phyloP scores from a whole-genome alignment of 2,113 vertebrate species.

The Climacteris rufus region DNA sequence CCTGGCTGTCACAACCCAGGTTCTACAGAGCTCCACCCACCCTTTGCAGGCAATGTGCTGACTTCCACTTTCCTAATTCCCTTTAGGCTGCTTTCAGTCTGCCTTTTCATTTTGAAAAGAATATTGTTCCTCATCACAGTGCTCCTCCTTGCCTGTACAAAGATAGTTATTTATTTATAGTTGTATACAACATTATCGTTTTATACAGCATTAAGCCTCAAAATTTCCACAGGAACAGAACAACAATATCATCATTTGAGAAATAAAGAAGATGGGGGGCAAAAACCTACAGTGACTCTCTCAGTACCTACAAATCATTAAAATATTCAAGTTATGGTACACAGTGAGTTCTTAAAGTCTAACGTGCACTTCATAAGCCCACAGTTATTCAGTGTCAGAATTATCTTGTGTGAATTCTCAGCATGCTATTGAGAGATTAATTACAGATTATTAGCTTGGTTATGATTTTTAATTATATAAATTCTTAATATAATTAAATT shows the following conservation, averaged over 20 bases:
- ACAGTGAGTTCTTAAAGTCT: neutral
- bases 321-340: neutral
- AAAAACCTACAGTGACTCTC: neutral
- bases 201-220: neutral
- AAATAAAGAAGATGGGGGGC: neutral
- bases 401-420: neutral
- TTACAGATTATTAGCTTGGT: neutral
- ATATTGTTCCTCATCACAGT: neutral
- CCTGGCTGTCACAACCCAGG: rapidly evolving
- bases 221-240: neutral
- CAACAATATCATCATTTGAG: neutral
- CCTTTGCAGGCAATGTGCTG: neutral
- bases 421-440: neutral
- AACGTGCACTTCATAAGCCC: neutral
- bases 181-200: neutral
- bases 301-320: neutral
- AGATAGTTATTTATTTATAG: neutral
- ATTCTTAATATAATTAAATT: neutral
- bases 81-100: neutral
- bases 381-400: neutral
- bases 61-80: neutral
- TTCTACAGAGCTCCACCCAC: neutral
- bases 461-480: neutral
- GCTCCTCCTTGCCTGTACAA: neutral
- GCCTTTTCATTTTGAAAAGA: neutral